Evolutionary conservation across 2,797 vertebrate genomes (phyloP), one percentile per base, ranked within the genome.

Genomic region (Iguana delicatissima): DNA sequence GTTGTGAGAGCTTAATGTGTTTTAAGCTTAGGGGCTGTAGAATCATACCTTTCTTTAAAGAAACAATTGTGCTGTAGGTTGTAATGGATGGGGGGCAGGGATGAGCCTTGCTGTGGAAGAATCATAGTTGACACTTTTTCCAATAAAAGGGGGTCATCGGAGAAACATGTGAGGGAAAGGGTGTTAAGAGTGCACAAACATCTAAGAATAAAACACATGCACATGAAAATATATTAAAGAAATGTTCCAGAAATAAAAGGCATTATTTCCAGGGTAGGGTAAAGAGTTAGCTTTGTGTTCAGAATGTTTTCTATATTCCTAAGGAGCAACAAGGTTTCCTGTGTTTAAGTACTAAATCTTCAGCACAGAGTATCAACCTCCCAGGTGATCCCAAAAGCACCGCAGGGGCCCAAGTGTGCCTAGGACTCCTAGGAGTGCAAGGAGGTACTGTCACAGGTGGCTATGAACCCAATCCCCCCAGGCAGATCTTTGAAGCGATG

Each of bases 1-100:
- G 81, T 77, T n/a, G 73, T 88, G 86, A 88, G 50, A 74, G 67
- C 62, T 79, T 91, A 88, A 84, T 91, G 73, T 79, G 42, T 77
- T 88, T 88, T 88, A 72, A 29, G 80, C 90, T 88, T 80, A 74
- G 86, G 42, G 80, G 90, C 57, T 26, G 46, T 67, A 67, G 20
- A 52, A n/a, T 55, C 72, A 79, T 87, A 35, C 50, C 62, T 52
- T 73, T 64, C 24, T 90, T 50, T 35, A n/a, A 22, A 32, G 35
- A 26, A 62, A 73, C 52, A 59, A 80, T 73, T 12, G 32, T 32
- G 55, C 24, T 69, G 26, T 59, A 9, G 62, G 42, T 76, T 29
- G 3, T 62, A 87, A 80, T 84, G 50, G 85, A 69, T 42, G 8
- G 55, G 69, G 42, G 32, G 24, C 1, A 80, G 59, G 38, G 16